Base-by-base conservation (phyloP, 2,113 vertebrate genomes). In the Blennius ocellaris region DNA sequence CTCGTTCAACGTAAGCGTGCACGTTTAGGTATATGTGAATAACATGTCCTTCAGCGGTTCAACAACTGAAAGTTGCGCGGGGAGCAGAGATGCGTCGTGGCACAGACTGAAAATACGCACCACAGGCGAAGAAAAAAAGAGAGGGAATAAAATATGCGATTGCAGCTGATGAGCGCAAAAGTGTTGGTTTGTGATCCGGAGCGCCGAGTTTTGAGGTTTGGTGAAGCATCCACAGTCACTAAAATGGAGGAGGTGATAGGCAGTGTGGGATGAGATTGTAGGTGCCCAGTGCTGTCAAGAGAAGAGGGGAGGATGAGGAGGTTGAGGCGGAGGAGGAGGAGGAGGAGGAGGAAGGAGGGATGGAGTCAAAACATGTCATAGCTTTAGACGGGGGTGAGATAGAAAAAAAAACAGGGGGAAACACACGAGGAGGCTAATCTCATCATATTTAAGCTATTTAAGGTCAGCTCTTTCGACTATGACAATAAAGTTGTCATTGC, bases 241-340 rank as follows among this genome's bases (percentile, higher is more conserved):
- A 88, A 88, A 85, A 90, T 85, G 85, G 85, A 85, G 85, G 85
- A 83, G 85, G 83, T 83, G 69, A 77, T 59, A 57, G 76, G 80
- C 67, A 82, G 78, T 80, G 87, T 87, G 75, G 83, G 85, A 86
- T 85, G 81, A 70, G 80, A 79, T 47, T 82, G 86, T 69, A 87
- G 86, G 71, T 78, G 64, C 85, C 55, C 81, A 69, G 53, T 83
- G 70, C 89, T 84, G 81, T 78, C 81, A 86, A 69, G 59, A 64
- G 64, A 66, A 62, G 62, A 44, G 60, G 52, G 59, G 9, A 12
- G 37, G 45, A 30, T 10, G 16, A n/a, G 10, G 5, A 8, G 37
- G 41, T 37, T 30, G 21, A 30, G 21, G 21, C 21, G 21, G 21
- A 30, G 21, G 21, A 30, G 21, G 21, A 30, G 21, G 44, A 8